A percentile compares a stretch with the other conserved stretches of the same genome.
phyloP scores from a whole-genome alignment of 2,888 invertebrate genomes.

The Melikaiella ostensackeni region DNA sequence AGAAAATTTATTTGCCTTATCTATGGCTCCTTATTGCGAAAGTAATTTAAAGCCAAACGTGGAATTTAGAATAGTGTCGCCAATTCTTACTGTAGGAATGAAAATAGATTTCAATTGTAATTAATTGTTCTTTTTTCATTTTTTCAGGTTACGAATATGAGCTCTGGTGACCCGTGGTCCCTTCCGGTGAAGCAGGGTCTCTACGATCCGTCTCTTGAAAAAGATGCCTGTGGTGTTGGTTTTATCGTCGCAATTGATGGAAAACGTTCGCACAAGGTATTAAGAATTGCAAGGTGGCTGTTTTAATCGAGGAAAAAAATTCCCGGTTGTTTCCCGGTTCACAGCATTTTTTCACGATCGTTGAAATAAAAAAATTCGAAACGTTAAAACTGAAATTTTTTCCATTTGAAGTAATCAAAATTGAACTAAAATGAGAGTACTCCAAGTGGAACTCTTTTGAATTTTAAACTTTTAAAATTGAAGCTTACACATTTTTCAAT shows the following conservation, averaged over 20 bases:
- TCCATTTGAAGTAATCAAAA: too few species aligned
- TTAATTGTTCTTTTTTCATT: conserved; percentile 49
- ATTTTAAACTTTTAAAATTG: too few species aligned
- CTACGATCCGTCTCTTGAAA: conserved; percentile 97
- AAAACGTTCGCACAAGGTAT: conserved; percentile 91
- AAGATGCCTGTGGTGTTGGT: conserved; percentile 99
- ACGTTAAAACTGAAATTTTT: too few species aligned
- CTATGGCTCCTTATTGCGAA: conserved; percentile 15
- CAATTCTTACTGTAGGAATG: background rate
- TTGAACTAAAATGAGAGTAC: too few species aligned
- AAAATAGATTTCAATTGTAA: conserved; percentile 24
- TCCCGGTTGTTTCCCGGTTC: too few species aligned
- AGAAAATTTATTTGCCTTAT: background rate
- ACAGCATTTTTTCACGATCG: too few species aligned
- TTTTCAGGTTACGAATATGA: conserved; percentile 74
- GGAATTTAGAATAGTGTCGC: background rate
- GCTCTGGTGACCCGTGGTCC: conserved; percentile 86
- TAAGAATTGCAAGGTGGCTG: too few species aligned
- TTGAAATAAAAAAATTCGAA: too few species aligned
- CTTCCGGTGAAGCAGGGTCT: conserved; percentile 93
- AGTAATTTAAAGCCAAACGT: background rate
- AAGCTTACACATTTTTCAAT: too few species aligned
- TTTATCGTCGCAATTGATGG: conserved; percentile 99
- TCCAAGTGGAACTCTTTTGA: too few species aligned
- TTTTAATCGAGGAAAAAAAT: too few species aligned